Base-by-base conservation (phyloP, 1,140 invertebrate species). In the Ceratosolen solmsi region DNA sequence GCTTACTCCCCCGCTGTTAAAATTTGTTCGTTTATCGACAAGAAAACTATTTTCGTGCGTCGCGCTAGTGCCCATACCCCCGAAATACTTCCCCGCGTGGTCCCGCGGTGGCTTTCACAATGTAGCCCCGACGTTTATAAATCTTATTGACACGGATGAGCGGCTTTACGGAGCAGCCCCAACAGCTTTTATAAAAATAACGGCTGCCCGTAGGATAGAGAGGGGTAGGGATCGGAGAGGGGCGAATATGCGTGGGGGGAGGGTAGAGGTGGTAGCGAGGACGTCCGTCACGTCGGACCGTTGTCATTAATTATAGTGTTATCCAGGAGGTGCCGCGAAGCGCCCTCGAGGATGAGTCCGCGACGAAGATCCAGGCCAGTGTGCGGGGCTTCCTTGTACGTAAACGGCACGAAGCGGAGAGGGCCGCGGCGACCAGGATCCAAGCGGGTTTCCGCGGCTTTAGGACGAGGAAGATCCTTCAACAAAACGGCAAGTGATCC, bases 301-400 rank as follows among this genome's bases (percentile, higher is more conserved):
- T 2, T 11, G 4, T 38, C 20, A 68, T n/a, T 38, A 68, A 68
- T 68, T 22, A 22, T 68, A 22, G 33, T 3, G 33, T 49, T 46
- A n/a, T 49, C 20, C 70, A 77, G 58, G 75, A 72, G 54, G 36
- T 71, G 33, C 54, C 54, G 3, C 38, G 27, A 20, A 41, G 17
- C 13, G 27, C 46, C n/a, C 79, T 93, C 33, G 93, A 94, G 85
- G 93, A 95, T 85, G 93, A 93, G 71, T 94, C 94, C 36, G 95
- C 95, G 0, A 94, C 94, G 1, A 96, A 95, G 89, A 96, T 96
- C 82, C 95, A 96, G 87, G 95, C 95, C 0, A 93, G 94, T 5
- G 92, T 95, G 25, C 91, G 95, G 1, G 95, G 95, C n/a, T 95
- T 94, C 86, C 89, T 95, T n/a, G 94, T 94, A 9, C 89, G 95